Conservation (phyloP, 2,113 vertebrate genomes). For the Variabilichromis moorii region DNA sequence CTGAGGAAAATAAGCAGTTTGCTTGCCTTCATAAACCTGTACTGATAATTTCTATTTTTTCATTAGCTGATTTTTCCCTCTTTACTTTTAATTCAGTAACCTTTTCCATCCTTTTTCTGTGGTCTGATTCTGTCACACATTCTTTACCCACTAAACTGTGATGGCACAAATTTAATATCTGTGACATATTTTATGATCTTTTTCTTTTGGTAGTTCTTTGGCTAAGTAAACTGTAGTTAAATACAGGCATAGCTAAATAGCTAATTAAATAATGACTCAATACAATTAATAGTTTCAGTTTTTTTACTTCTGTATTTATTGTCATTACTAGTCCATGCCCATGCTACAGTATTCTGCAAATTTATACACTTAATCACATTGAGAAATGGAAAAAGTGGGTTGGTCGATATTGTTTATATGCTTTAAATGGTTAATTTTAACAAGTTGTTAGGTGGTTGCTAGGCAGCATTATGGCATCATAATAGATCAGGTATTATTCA, state of each 20-base stretch:
- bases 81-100: background rate
- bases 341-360: background rate
- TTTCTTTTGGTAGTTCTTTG: background rate
- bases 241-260: background rate
- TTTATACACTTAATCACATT: background rate
- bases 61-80: background rate
- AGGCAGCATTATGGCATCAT: background rate
- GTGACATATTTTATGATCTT: background rate
- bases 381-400: background rate
- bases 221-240: background rate
- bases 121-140: background rate
- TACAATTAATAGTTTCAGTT: background rate
- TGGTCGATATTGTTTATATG: background rate
- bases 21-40: background rate
- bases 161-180: background rate
- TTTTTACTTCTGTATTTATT: background rate
- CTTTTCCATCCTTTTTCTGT: background rate
- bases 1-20: background rate
- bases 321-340: background rate
- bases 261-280: background rate
- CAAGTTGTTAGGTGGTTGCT: background rate
- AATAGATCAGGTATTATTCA: background rate
- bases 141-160: background rate
- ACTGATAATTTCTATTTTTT: background rate
- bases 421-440: background rate